Evolutionary conservation across 1,140 invertebrate genomes (phyloP), one percentile per base, ranked within the genome.

Genomic region (Drosophila parvula): DNA sequence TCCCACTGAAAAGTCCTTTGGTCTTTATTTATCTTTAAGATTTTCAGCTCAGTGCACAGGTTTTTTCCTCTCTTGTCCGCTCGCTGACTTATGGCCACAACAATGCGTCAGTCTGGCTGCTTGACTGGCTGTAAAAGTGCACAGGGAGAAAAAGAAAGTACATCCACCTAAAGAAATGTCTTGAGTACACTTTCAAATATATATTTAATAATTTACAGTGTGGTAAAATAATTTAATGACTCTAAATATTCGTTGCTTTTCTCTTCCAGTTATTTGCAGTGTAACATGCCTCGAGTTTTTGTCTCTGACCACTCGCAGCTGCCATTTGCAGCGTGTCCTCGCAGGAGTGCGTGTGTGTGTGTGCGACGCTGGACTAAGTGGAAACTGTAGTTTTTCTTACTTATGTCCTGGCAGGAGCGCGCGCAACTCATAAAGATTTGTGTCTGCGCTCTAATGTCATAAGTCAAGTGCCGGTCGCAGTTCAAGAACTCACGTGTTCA

Each of bases 11-110:
- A 68, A 69, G 53, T 77, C 68, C 50, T 44, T 18, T n/a, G 62
- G 65, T 86, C 71, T 67, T 80, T 91, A 91, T 91, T 91, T 91
- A 90, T 91, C 90, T 91, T 91, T 91, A 91, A 91, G 90, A 91
- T 91, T 91, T 90, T 89, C 70, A 74, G 67, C 71, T 79, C 71
- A 73, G 58, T 81, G 80, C 84, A 81, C 84, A 89, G 78, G 84
- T 89, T 88, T 64, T 62, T 81, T 32, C 5, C 5, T 32, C 47
- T 11, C 12, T 36, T 41, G 47, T 67, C 61, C 61, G 40, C 57
- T 58, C 48, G 30, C 79, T 78, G 74, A 83, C 68, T 83, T 79
- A 82, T 80, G 62, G 61, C 65, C 74, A 57, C 64, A 88, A 90
- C 88, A 90, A 90, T 91, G 89, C 89, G 83, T 90, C 85, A 78